Conservation (phyloP, 1,140 invertebrate genomes). For the Hycleus phaleratus region DNA sequence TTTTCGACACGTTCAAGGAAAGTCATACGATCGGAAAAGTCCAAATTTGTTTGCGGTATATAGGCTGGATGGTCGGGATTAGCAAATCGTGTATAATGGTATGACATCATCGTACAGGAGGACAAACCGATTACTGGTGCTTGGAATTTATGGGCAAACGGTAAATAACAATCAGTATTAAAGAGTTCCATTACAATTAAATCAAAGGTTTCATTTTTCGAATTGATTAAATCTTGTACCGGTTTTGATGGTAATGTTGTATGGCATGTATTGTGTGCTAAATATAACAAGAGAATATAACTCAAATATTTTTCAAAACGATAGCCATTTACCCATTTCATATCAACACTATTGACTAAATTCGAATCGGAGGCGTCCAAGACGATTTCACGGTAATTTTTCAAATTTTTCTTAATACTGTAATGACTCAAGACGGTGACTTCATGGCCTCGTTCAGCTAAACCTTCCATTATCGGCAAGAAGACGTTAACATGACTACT, state of each 20-base stretch:
- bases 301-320: constrained; percentile 3
- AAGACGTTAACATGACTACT: constrained; percentile 63
- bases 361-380: background rate
- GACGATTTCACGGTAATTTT: constrained; percentile 11
- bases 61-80: constrained; percentile 51
- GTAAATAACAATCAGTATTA: constrained; percentile 55
- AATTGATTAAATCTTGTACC: constrained; percentile 2
- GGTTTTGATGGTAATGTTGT: background rate
- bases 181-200: constrained; percentile 56
- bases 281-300: background rate
- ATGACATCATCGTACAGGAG: constrained; percentile 48
- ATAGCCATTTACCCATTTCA: background rate
- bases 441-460: constrained; percentile 54
- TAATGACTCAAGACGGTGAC: constrained; percentile 56
- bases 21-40: constrained; percentile 43
- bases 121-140: constrained; percentile 50
- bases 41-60: constrained; percentile 45
- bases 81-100: constrained; percentile 41
- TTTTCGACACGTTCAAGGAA: constrained; percentile 49
- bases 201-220: constrained; percentile 43
- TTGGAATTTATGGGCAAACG: constrained; percentile 45
- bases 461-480: constrained; percentile 50
- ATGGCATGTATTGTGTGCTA: background rate
- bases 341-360: constrained; percentile 2
- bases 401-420: constrained; percentile 29